Base-by-base conservation (phyloP, 1,140 invertebrate species). In the Plodia interpunctella region DNA sequence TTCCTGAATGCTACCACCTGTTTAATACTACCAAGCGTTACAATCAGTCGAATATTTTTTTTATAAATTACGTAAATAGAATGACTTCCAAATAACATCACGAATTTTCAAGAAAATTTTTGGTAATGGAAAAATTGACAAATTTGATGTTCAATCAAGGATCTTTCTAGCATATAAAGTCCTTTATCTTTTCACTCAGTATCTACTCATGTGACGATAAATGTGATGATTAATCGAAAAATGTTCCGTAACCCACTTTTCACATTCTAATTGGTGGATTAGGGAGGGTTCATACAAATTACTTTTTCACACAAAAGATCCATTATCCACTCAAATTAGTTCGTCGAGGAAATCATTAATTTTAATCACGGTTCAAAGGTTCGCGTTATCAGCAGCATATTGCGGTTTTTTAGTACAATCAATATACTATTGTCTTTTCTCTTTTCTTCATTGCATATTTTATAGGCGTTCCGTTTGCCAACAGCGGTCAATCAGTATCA, bases 301-400 rank as follows among this genome's bases (percentile, higher is more conserved):
- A 81, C 78, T 81, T 81, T 81, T 81, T 77, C 75, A 76, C 78
- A 79, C 76, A 78, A 82, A 78, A 79, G 76, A 70, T 76, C 79
- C 76, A 79, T 82, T 79, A 79, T 78, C 72, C 71, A 78, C 73
- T 78, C 70, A 79, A 79, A 82, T 82, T 78, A 75, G 75, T 73
- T 82, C 60, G 61, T 38, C 28, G 62, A 66, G 71, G 70, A 76
- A 76, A 72, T 74, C 73, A 78, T 82, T 79, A 82, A 79, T 77
- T 76, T 70, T 78, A 74, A 74, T 74, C 68, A 68, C 63, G 68
- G 68, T 70, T 72, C 59, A 76, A 76, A 76, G 71, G 64, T 63
- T 66, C 49, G 54, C 30, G 3, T n/a, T 35, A 55, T 28, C 52
- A 25, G 28, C 18, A 32, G 18, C 20, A 28, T 35, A 54, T 30